Base-by-base conservation (phyloP, 2,888 invertebrate genomes). In the Himalopsyche tibetana region DNA sequence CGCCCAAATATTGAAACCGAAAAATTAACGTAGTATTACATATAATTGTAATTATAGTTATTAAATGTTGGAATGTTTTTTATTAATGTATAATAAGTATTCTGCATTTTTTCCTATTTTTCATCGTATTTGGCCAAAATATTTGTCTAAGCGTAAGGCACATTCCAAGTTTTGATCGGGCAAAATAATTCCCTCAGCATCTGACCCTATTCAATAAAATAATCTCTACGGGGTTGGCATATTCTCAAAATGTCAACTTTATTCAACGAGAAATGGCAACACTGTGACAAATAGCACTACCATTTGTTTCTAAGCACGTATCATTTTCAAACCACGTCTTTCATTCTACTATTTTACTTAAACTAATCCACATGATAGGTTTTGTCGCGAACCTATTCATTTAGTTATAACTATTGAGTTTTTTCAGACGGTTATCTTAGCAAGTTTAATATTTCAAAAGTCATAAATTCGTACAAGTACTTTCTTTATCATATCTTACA, bases 131-230 rank as follows among this genome's bases (percentile, higher is more conserved):
- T 63, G 63, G 63, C 28, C 5, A 19, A 51, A 63, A 63, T 63
- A 19, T 63, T 63, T 19, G 19, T n/a, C 6, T 63, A 11, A 63
- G 3, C 19, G 28, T 63, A 63, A 19, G 8, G 19, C 28, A 15
- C 6, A 63, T 63, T 3, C 63, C 19, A n/a, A 63, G 63, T 63
- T 51, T 63, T 19, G 63, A 63, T 63, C 63, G 19, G 28, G 19
- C 63, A 63, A 63, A 63, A 63, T 63, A 63, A 63, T 63, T 63
- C 63, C 63, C 63, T 19, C 4, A 19, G 19, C 63, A 19, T 63
- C 19, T 19, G 63, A 63, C 63, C 63, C 63, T 63, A 63, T 63
- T 63, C 63, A 63, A 63, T 63, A 63, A 63, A 63, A 63, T 19
- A 63, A 63, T 63, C 63, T 63, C 63, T 19, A 63, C 19, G 63